Evolutionary conservation across 2,113 vertebrate species (phyloP), one percentile per base, ranked within the genome.

Genomic region (Tupaia chinensis): DNA sequence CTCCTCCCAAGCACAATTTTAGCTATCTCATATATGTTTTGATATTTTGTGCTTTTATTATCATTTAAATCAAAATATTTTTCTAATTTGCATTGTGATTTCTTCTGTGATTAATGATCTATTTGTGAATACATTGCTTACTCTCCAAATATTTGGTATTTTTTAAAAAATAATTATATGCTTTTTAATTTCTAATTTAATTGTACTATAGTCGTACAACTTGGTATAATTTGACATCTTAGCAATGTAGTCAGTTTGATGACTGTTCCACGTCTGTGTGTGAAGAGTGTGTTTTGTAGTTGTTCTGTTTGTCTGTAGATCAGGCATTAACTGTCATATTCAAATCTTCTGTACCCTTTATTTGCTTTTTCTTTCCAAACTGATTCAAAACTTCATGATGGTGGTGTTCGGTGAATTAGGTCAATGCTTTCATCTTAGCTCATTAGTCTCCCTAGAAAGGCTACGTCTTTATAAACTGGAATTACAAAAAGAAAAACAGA

Each of bases 181-280:
- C 44, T 77, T 25, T 44, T 77, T 69, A 20, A 34, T 79, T 72
- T 73, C 27, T 65, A 63, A 53, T 61, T 87, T 56, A 44, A 56
- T 68, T 69, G 9, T 29, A 1, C 2, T 1, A 0, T n/a, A 25
- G 20, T 68, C n/a, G 4, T 3, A 58, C 53, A 29, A 22, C 60
- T 27, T 29, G 32, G 16, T 14, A 17, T 11, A 23, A 77, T 44
- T 27, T 89, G n/a, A 29, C 32, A 19, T 15, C 1, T 3, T 1
- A 70, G 29, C 2, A 53, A 20, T 14, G 9, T 8, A 11, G 4
- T 19, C 20, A 3, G 9, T 17, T 29, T 1, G 3, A 20, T 6
- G 0, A 17, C 1, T 1, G 5, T 10, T 13, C 56, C 8, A 0
- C 22, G 53, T 27, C 20, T 34, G 0, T 2, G 2, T 12, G 44